A percentile compares a stretch with the other conserved stretches of the same genome.
Evolutionary conservation across 2,113 vertebrate genomes (phyloP).

Genomic region (Sylvietta virens): DNA sequence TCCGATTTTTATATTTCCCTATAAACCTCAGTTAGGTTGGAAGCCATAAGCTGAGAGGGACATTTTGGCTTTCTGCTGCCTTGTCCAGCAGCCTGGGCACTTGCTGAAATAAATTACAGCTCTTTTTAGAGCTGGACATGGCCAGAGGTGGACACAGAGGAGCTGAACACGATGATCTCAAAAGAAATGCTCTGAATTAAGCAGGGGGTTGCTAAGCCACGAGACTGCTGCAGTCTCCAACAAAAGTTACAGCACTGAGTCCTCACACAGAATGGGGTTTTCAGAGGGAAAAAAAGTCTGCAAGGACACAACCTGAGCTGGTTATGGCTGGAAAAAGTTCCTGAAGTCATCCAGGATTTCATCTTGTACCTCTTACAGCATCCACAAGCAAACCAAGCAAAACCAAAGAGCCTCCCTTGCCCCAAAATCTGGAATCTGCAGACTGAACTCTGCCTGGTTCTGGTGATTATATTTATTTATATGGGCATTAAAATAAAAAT

Average conservation of each 20-base stretch:
- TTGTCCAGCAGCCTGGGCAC: not conserved
- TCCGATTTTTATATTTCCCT: not conserved
- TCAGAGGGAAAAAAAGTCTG: not conserved
- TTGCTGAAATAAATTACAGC: not conserved
- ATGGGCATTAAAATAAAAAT: not conserved
- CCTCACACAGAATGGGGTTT: not conserved
- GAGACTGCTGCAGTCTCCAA: not conserved
- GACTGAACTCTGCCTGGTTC: not conserved
- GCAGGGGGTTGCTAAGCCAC: not conserved
- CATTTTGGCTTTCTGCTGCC: not conserved
- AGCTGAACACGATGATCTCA: not conserved
- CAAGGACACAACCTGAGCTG: not conserved
- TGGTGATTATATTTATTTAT: not conserved
- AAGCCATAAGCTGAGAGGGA: not conserved
- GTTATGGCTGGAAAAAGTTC: not conserved
- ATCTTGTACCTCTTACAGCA: not conserved
- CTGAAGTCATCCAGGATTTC: not conserved
- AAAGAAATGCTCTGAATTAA: not conserved
- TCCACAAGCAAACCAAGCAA: not conserved
- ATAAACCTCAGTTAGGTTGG: not conserved
- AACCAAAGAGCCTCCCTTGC: not conserved
- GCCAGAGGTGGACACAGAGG: not conserved
- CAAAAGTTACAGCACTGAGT: not conserved
- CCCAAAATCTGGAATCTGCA: not conserved
- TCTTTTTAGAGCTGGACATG: not conserved